Base-by-base conservation (phyloP, 2,888 invertebrate genomes). In the Nymphalis urticae region DNA sequence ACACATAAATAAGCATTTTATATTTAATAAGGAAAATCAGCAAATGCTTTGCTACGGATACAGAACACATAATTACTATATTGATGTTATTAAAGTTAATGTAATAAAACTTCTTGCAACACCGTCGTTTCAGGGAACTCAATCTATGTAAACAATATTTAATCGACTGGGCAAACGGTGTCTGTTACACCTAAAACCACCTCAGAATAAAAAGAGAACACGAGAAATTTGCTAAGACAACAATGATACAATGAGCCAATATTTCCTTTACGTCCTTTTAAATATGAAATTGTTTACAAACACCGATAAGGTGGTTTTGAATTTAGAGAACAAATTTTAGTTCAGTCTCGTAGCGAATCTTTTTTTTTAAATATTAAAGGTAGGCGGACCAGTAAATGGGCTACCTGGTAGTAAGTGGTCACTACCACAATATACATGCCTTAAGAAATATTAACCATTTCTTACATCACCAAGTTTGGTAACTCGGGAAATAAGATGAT, bases 131-230 rank as follows among this genome's bases (percentile, higher is more conserved):
- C 80, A 76, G 76, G 75, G 75, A 73, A 75, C 59, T 56, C 61
- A 54, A 65, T 61, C 74, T 79, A 75, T 79, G 85, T 80, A 87
- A 89, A 89, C 87, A 87, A 79, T 85, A 87, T 89, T 87, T 88
- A 90, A 90, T 89, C 89, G 86, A 85, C 80, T 80, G 73, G 72
- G 83, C 82, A 85, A 88, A 87, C 87, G 81, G 83, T 84, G 82
- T 87, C 79, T 77, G 80, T 88, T 85, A 85, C 86, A 85, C 82
- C 86, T 87, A 84, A 77, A 71, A 72, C 76, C 72, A 67, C 65
- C 53, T 53, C 24, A 53, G 74, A 76, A 78, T 77, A 77, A 77
- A 76, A 77, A 75, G 73, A 73, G 75, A 77, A 74, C 75, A 72
- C 73, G 73, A 75, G 76, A 76, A 79, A 78, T 79, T 80, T 79